Base-by-base conservation (phyloP, 2,888 invertebrate species). In the Opisthograptis luteolata region DNA sequence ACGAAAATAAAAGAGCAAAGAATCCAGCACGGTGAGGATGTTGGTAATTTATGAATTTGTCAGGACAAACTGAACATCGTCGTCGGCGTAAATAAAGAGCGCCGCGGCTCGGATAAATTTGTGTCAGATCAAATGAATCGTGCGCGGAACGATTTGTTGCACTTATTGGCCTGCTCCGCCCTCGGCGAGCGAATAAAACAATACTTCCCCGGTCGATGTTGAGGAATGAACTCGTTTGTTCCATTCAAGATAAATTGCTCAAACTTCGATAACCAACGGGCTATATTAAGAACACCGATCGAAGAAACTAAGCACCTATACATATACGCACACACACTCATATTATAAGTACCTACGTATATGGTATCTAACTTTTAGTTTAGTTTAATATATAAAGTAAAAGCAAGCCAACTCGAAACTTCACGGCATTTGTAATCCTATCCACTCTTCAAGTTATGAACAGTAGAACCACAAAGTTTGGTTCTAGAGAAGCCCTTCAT, bases 41-140 rank as follows among this genome's bases (percentile, higher is more conserved):
- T 88, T 77, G 87, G 87, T 90, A 89, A 90, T 90, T 90, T 90
- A 90, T 89, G 89, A 89, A 89, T 89, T 89, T 88, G 89, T 87
- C 85, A 85, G 82, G 88, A 87, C 87, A 85, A 84, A 83, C 83
- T 83, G 88, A 84, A 79, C 86, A 79, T 77, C 78, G 81, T 70
- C 79, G 80, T 74, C 81, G 76, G 83, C 73, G 81, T 84, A 87
- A 88, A 88, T 87, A 89, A 88, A 85, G 84, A 83, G 83, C 81
- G 60, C 70, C 68, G 76, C 75, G 72, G 81, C 79, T 82, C 73
- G 84, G 85, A 89, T 90, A 90, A 87, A 90, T 90, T 89, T 80
- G 86, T 87, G 88, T 88, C 90, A 89, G 85, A 88, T 89, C 89
- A 90, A 90, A 90, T 89, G 89, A 81, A 83, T 82, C 87, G 87